Evolutionary conservation across 2,888 invertebrate species (phyloP).

Genomic region (Euplagia quadripunctaria): DNA sequence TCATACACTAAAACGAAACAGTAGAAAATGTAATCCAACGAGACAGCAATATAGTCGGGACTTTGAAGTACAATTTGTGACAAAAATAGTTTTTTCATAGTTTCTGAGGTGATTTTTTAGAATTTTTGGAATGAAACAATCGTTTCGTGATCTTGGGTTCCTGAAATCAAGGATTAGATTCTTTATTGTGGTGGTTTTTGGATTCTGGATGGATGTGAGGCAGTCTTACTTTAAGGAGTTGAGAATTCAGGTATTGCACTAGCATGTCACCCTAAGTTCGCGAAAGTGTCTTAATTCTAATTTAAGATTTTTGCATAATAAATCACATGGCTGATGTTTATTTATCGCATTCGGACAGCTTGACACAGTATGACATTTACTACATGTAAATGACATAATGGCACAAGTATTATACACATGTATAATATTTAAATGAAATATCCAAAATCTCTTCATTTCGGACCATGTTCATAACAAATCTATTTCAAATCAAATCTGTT

Average conservation of each 20-base stretch:
- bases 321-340: not conserved
- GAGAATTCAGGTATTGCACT: conserved; percentile 19
- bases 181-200: conserved; percentile 40
- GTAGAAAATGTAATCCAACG: conserved; percentile 1
- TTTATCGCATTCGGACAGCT: not conserved
- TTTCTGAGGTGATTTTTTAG: not conserved
- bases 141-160: conserved; percentile 28
- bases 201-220: conserved; percentile 52
- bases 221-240: conserved; percentile 24
- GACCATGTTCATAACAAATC: not conserved
- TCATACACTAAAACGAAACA: conserved; percentile 15
- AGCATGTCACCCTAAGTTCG: not conserved
- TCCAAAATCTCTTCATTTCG: not conserved
- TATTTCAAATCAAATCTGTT: too few species aligned
- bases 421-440: too few species aligned
- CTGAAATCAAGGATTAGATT: conserved; percentile 44
- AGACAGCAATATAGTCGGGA: not conserved
- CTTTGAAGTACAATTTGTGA: not conserved
- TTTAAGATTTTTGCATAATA: not conserved
- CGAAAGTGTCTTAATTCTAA: not conserved
- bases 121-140: conserved; percentile 43
- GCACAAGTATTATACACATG: too few species aligned
- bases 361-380: too few species aligned
- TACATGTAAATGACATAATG: too few species aligned
- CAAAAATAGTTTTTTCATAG: not conserved